Percentiles rank a stretch among this genome's conserved stretches.
These are phyloP conservation scores for Neria commutata DNA, from an alignment of 2,888 invertebrate genomes.

Conservation along the genomic window DNA sequence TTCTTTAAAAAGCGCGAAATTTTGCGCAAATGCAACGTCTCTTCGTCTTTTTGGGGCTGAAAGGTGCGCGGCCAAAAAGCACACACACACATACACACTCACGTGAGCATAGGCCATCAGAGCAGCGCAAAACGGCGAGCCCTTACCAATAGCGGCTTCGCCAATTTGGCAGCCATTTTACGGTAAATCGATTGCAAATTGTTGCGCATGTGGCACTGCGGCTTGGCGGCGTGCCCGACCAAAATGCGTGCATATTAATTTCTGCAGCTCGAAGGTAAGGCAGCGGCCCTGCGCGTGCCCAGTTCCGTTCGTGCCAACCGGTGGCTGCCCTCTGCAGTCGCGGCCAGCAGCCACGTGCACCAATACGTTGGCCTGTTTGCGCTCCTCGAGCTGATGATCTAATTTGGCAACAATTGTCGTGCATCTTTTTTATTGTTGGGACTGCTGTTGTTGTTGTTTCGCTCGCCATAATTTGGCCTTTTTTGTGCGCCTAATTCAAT, in stretches of 20 bases:
- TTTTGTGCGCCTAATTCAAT: conserved; percentile 25
- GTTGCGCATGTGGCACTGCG: conserved; percentile 31
- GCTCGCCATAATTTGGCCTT: too few relatives aligned
- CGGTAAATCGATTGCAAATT: conserved; percentile 55
- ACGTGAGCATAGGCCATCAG: conserved; percentile 12
- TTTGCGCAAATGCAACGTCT: conserved; percentile 37
- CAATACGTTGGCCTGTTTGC: conserved; percentile 3
- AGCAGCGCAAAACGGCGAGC: neutral
- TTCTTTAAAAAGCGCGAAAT: conserved; percentile 39
- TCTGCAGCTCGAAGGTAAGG: conserved; percentile 39
- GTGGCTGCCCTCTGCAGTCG: conserved; percentile 7
- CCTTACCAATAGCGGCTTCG: conserved; percentile 49
- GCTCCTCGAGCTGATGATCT: conserved; percentile 52
- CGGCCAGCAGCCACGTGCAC: conserved; percentile 25
- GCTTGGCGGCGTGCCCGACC: neutral
- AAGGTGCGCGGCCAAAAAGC: too few relatives aligned
- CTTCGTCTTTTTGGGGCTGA: too few relatives aligned
- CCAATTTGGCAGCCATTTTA: conserved; percentile 35
- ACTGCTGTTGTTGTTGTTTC: conserved; percentile 26
- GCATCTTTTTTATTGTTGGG: conserved; percentile 29
- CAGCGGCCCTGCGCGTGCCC: conserved; percentile 2
- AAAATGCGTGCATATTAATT: conserved; percentile 58
- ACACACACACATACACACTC: conserved; percentile 19
- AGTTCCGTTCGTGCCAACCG: conserved; percentile 21
- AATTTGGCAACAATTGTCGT: conserved; percentile 60